Conservation (phyloP, 2,888 invertebrate genomes). For the Oasisia sp. region DNA sequence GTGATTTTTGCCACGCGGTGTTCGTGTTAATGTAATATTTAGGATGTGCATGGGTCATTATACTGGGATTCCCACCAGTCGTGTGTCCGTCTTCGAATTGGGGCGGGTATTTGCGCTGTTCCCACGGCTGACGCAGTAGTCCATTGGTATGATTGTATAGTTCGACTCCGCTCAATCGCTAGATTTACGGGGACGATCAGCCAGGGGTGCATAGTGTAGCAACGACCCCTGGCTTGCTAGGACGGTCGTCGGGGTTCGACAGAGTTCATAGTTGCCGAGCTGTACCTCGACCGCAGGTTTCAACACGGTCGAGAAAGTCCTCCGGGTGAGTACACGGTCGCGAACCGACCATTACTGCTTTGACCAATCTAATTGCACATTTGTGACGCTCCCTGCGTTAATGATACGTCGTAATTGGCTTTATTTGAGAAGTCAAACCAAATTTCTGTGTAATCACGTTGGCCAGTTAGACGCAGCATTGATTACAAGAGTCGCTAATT, state of each 20-base stretch:
- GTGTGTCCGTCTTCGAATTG: no score
- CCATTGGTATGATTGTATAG: no score
- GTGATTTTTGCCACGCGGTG: no score
- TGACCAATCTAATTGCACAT: slow-evolving; percentile 6
- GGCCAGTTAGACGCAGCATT: slow-evolving; percentile 12
- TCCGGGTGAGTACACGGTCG: neutral
- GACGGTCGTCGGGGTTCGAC: neutral
- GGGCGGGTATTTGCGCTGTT: no score
- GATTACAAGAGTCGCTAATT: slow-evolving; percentile 12
- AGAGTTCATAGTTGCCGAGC: neutral
- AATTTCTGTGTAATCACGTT: neutral
- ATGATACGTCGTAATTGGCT: neutral
- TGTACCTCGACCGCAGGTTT: neutral
- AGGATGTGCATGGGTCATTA: no score
- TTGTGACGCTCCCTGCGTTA: slow-evolving; percentile 3
- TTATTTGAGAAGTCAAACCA: slow-evolving; percentile 1
- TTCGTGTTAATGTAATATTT: no score
- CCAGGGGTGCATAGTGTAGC: no score
- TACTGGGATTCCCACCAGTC: no score
- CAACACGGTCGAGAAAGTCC: neutral
- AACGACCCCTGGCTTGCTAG: neutral
- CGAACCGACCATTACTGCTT: neutral
- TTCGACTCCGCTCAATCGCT: no score
- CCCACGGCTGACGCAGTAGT: no score
- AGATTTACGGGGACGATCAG: no score